These are phyloP conservation scores for Hyposmocoma kahamanoa DNA, from an alignment of 1,140 invertebrate genomes.

Conservation along the genomic window DNA sequence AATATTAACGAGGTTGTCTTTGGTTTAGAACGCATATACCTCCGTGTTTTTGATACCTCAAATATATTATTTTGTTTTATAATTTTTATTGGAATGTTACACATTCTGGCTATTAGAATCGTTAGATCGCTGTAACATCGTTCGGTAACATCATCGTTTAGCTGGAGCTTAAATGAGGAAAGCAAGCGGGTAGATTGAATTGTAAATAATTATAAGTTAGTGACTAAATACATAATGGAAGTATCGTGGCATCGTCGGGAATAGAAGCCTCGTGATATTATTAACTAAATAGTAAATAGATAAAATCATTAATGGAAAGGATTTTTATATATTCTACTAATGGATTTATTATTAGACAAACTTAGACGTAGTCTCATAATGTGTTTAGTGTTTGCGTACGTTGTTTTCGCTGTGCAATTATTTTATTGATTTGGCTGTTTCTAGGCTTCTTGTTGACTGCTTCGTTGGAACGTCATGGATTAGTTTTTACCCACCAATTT, in stretches of 20 bases:
- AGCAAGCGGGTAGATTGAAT: slow-evolving; percentile 67
- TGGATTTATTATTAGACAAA: slow-evolving; percentile 69
- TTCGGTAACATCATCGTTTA: slow-evolving; percentile 11
- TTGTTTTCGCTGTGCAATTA: slow-evolving; percentile 70
- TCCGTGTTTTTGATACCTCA: slow-evolving; percentile 65
- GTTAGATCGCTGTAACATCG: slow-evolving; percentile 29
- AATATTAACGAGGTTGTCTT: slow-evolving; percentile 29
- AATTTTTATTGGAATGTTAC: slow-evolving; percentile 65
- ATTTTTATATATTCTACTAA: slow-evolving; percentile 72
- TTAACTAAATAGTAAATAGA: slow-evolving; percentile 70
- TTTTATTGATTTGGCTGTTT: slow-evolving; percentile 51
- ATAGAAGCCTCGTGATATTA: slow-evolving; percentile 70
- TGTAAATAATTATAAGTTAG: slow-evolving; percentile 69
- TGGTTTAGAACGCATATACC: slow-evolving; percentile 42
- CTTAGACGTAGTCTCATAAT: slow-evolving; percentile 63
- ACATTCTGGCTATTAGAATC: slow-evolving; percentile 39
- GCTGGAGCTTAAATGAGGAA: slow-evolving; percentile 52
- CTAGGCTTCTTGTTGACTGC: slow-evolving; percentile 49
- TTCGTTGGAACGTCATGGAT: slow-evolving; percentile 38
- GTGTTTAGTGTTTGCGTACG: slow-evolving; percentile 60
- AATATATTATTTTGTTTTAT: slow-evolving; percentile 63
- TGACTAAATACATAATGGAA: slow-evolving; percentile 44
- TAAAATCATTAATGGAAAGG: slow-evolving; percentile 69
- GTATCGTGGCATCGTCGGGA: slow-evolving; percentile 60
- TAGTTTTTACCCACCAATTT: slow-evolving; percentile 42